Evolutionary conservation across 2,797 vertebrate genomes (phyloP).

Genomic region (Pagetopsis macropterus): DNA sequence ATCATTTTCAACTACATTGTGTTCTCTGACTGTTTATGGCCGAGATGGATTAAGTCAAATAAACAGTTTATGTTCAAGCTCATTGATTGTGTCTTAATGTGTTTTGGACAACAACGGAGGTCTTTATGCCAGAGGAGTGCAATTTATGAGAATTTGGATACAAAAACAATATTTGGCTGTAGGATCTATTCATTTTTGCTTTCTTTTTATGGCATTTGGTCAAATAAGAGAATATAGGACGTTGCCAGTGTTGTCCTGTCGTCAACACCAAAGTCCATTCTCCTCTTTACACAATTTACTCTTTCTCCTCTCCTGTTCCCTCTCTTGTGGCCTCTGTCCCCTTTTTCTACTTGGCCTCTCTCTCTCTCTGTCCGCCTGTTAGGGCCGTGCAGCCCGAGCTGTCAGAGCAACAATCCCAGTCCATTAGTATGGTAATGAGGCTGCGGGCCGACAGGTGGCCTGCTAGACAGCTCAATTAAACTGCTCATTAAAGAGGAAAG

Average conservation of each 20-base stretch:
- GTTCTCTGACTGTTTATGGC: not conserved
- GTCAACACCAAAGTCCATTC: slow-evolving; percentile 16
- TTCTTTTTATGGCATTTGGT: slow-evolving; percentile 12
- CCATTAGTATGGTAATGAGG: slow-evolving; percentile 99
- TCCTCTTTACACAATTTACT: slow-evolving; percentile 4
- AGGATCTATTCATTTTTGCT: not conserved
- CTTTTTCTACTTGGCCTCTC: slow-evolving; percentile 40
- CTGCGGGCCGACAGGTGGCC: slow-evolving; percentile 98
- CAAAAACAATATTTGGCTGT: too few species aligned
- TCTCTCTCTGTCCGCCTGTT: slow-evolving; percentile 82
- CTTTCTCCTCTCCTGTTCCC: slow-evolving; percentile 16
- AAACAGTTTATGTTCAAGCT: not conserved
- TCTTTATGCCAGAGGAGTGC: too few species aligned
- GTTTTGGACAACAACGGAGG: too few species aligned
- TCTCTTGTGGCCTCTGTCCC: slow-evolving; percentile 43
- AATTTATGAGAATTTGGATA: not conserved
- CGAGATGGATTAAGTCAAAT: not conserved
- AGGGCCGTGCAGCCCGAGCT: slow-evolving; percentile 80
- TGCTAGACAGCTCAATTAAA: slow-evolving; percentile 99
- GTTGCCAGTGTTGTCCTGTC: not conserved
- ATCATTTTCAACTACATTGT: not conserved
- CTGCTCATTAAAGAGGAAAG: slow-evolving; percentile 98
- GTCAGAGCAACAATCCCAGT: slow-evolving; percentile 97
- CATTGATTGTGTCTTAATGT: not conserved
- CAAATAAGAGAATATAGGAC: not conserved